Base-by-base conservation (phyloP, 2,797 vertebrate genomes). In the Xenentodon cancila region DNA sequence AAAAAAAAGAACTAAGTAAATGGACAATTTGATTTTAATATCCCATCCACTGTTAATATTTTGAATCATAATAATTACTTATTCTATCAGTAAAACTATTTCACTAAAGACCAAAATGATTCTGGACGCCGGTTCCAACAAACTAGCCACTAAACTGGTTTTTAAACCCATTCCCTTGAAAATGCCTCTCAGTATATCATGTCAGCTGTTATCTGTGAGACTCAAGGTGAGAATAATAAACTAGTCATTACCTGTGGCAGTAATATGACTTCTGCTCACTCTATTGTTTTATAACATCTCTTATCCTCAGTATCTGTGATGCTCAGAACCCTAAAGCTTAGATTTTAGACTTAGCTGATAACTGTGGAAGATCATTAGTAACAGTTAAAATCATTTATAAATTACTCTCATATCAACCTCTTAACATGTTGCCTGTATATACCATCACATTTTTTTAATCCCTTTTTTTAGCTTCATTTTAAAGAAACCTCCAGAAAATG, bases 171-270 rank as follows among this genome's bases (percentile, higher is more conserved):
- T 11, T 32, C 43, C 27, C 53, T 30, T 22, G 8, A 45, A 49
- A 53, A 9, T 21, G 12, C 9, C 18, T 12, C 4, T 18, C 17
- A 19, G 17, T 54, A 30, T 37, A 20, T 64, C 17, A 11, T 67
- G 71, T 77, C 58, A 69, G 56, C 44, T 59, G 44, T 74, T 73
- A 66, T 84, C 71, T 27, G 0, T 1, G 1, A 59, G 44, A 62
- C 53, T 84, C 71, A 89, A 90, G 83, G 80, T 72, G 69, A 73
- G 43, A 7, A 7, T 53, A 58, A 80, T 68, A 70, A 47, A 43
- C 22, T 17, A 34, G 51, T 11, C 40, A 37, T 34, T 43, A 40
- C 40, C 68, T 76, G 42, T 11, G 55, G 47, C 75, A 81, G 70
- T 79, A 51, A 43, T 51, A 42, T 58, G 42, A 65, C 57, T 75